phyloP scores from a whole-genome alignment of 2,888 invertebrate genomes.

The Spicauda simplicius region DNA sequence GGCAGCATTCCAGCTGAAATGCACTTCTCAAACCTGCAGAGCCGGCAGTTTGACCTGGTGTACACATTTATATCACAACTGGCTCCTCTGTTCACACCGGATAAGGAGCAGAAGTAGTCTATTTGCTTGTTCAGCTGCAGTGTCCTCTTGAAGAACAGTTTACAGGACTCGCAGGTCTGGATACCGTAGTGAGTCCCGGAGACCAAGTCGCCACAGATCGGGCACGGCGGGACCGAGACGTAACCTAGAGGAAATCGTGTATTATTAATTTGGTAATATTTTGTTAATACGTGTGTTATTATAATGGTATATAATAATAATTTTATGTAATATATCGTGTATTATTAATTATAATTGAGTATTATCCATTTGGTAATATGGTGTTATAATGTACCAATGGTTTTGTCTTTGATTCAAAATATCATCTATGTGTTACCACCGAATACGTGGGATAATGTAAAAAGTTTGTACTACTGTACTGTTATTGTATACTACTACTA shows the following conservation, averaged over 20 bases:
- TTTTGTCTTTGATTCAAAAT: too few species aligned
- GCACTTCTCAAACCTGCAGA: conserved; percentile 56
- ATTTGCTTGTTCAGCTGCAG: conserved; percentile 51
- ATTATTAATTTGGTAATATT: not conserved
- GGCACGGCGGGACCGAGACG: conserved; percentile 45
- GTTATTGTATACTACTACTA: too few species aligned
- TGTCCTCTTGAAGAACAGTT: conserved; percentile 64
- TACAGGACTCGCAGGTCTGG: conserved; percentile 63
- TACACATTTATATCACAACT: conserved; percentile 50
- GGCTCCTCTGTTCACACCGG: not conserved
- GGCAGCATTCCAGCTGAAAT: conserved; percentile 55
- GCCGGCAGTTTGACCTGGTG: conserved; percentile 57
- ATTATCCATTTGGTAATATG: too few species aligned
- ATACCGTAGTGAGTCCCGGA: conserved; percentile 61
- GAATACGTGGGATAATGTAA: too few species aligned
- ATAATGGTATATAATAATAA: too few species aligned
- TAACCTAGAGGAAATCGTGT: not conserved
- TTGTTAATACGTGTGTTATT: not conserved
- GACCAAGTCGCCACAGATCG: conserved; percentile 56
- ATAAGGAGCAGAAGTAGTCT: conserved; percentile 51
- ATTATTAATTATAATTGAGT: too few species aligned
- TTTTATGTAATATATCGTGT: too few species aligned
- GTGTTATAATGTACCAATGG: too few species aligned
- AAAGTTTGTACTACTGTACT: too few species aligned
- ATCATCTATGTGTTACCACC: too few species aligned